phyloP scores from a whole-genome alignment of 2,797 vertebrate species.

The Gymnothorax javanicus region DNA sequence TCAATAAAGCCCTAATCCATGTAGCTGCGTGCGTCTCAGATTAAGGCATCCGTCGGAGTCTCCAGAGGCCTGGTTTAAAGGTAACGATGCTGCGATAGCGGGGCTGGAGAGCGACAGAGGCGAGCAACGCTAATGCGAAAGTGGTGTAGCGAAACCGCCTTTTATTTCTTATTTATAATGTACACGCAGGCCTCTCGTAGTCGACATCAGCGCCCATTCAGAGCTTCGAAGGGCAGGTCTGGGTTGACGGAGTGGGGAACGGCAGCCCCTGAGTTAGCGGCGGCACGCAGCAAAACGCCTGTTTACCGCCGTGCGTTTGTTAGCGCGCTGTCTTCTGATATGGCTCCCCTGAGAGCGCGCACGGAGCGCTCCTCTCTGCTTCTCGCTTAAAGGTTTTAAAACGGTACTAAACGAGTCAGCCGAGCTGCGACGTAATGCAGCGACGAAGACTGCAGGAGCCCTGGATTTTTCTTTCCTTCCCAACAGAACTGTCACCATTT shows the following conservation, averaged over 20 bases:
- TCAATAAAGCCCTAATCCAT: constrained; percentile 65
- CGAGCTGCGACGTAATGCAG: constrained; percentile 68
- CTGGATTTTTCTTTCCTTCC: constrained; percentile 71
- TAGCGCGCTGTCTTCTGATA: constrained; percentile 78
- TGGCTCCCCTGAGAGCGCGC: constrained; percentile 73
- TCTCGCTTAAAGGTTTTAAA: constrained; percentile 77
- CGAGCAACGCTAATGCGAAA: constrained; percentile 81
- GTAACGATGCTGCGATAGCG: constrained; percentile 58
- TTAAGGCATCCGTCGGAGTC: constrained; percentile 59
- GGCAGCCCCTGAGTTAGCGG: constrained; percentile 69
- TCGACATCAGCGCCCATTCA: constrained; percentile 80
- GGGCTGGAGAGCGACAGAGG: constrained; percentile 58
- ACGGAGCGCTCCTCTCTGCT: constrained; percentile 66
- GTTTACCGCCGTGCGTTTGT: constrained; percentile 81
- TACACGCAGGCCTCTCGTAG: constrained; percentile 75
- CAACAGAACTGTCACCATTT: constrained; percentile 66
- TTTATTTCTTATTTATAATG: constrained; percentile 94
- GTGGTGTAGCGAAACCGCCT: constrained; percentile 79
- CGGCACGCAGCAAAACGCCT: constrained; percentile 77
- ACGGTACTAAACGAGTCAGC: constrained; percentile 78
- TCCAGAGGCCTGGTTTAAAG: constrained; percentile 57
- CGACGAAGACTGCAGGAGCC: constrained; percentile 73
- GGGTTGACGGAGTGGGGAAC: constrained; percentile 74
- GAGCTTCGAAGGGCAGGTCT: constrained; percentile 70
- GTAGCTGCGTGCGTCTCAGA: constrained; percentile 53